Evolutionary conservation across 2,888 invertebrate species (phyloP), one percentile per base, ranked within the genome.

Genomic region (Cenopis cana): DNA sequence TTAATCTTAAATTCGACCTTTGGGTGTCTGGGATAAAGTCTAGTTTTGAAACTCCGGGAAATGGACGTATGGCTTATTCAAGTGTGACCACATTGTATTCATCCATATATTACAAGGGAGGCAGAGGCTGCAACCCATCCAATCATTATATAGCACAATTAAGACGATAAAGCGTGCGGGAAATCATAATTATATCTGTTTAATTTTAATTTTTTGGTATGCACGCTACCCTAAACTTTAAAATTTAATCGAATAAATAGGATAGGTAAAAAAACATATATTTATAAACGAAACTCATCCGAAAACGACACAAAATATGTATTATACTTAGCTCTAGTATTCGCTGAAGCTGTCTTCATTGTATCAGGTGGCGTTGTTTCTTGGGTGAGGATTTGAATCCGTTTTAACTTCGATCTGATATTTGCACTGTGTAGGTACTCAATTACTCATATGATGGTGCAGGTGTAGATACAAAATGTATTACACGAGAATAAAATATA

Each of bases 21-120:
- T 20, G 9, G 9, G 10, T 10, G 52, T 52, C 52, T 4, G 5
- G 36, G 20, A 50, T 54, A 64, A 54, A 18, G 18, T 64, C n/a
- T 38, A 20, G 24, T 64, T 64, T 64, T n/a, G 36, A 38, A 54
- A 12, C 5, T 18, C 3, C 20, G 0, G 8, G n/a, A 20, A 20
- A 10, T 62, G 36, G 18, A 20, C 11, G n/a, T 64, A 54, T 20
- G 20, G 38, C 64, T 64, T 54, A 54, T 38, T 4, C 6, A 12
- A 29, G 0, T 52, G 18, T 52, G 62, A 36, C 50, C 14, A 62
- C 33, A 52, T 38, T 64, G 64, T 64, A 36, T 64, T 54, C 20
- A 64, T 64, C 52, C 52, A 64, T 64, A 38, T 64, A 64, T 62
- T 52, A 64, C 17, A 33, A n/a, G 62, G 36, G 20, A 64, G 64